These are phyloP conservation scores for Lepus americanus DNA, from an alignment of 2,113 vertebrate genomes.

Conservation along the genomic window DNA sequence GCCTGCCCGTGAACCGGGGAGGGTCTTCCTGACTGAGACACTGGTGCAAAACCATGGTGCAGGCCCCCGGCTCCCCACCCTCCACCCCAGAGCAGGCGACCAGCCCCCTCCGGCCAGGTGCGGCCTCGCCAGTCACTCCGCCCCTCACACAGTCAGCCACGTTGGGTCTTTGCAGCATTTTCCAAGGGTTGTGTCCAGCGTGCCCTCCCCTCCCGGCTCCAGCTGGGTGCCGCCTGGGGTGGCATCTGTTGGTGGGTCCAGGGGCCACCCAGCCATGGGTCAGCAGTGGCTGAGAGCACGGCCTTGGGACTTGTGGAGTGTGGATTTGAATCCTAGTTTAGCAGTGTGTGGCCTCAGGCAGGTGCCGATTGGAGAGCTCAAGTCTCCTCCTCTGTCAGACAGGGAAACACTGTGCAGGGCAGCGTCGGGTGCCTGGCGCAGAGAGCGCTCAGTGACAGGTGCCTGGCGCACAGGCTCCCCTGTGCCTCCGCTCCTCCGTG, in stretches of 20 bases:
- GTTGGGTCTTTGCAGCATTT: background rate
- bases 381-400: background rate
- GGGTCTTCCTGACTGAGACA: background rate
- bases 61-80: background rate
- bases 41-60: background rate
- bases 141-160: background rate
- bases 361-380: background rate
- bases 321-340: background rate
- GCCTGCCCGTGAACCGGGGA: background rate
- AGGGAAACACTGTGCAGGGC: background rate
- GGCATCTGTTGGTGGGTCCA: background rate
- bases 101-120: background rate
- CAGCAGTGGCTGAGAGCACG: background rate
- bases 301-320: background rate
- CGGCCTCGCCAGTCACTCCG: background rate
- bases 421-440: background rate
- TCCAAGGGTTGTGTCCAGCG: background rate
- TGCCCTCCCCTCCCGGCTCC: background rate
- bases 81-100: background rate
- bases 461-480: background rate
- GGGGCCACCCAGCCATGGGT: background rate
- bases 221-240: background rate
- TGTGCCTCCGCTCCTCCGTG: background rate
- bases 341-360: background rate
- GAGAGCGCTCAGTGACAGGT: background rate